Evolutionary conservation across 92 coral and sea anemone genomes (phyloP).

Genomic region (Montipora capitata): DNA sequence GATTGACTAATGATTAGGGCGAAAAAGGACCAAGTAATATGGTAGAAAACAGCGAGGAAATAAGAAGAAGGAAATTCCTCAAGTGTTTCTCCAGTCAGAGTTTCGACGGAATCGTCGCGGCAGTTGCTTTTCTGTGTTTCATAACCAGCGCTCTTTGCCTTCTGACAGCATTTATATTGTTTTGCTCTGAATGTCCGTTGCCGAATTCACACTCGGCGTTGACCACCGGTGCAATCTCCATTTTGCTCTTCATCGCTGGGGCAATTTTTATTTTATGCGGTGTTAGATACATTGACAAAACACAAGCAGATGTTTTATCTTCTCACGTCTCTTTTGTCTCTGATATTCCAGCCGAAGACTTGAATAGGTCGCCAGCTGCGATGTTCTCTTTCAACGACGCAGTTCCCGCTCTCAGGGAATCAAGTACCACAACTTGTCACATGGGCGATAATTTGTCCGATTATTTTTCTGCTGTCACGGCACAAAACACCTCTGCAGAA

Average conservation of each 20-base stretch:
- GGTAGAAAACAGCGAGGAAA: neutral
- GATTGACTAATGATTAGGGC: too few species aligned
- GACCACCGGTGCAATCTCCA: neutral
- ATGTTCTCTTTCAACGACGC: conserved; percentile 1
- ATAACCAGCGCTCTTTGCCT: neutral
- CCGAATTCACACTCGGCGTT: neutral
- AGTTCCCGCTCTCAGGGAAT: conserved; percentile 18
- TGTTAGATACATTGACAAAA: conserved; percentile 7
- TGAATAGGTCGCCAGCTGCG: conserved; percentile 67
- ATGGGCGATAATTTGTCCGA: neutral
- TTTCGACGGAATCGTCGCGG: neutral
- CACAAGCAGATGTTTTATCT: neutral
- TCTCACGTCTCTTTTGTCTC: conserved; percentile 64
- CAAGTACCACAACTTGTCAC: neutral
- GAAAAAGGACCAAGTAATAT: too few species aligned
- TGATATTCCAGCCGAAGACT: conserved; percentile 61
- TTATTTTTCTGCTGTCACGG: neutral
- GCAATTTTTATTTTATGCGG: neutral
- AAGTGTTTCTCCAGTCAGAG: neutral
- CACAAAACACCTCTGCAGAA: neutral
- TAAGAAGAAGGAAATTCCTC: neutral
- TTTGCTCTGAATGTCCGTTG: neutral
- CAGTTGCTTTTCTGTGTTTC: neutral
- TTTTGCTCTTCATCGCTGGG: neutral
- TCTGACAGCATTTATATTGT: neutral